Evolutionary conservation across 2,888 invertebrate species (phyloP).

Genomic region (Morinoia aosen): DNA sequence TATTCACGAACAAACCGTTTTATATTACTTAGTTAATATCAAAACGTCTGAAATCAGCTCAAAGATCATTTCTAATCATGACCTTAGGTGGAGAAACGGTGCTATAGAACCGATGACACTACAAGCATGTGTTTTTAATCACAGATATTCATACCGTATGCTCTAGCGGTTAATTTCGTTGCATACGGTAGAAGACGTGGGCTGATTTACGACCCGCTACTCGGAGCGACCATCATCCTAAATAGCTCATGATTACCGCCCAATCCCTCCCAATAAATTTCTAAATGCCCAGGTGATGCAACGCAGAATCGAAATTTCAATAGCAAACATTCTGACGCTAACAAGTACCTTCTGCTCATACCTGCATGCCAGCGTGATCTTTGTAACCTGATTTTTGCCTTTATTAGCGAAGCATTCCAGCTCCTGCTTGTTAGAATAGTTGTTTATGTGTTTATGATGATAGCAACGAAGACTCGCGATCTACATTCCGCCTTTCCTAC

Average conservation of each 20-base stretch:
- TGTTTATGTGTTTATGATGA: background rate
- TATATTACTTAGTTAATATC: too few relatives aligned
- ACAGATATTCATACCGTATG: background rate
- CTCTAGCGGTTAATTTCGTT: background rate
- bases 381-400: slow-evolving; percentile 6
- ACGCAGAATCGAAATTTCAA: background rate
- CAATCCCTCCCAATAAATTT: background rate
- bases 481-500: background rate
- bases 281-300: background rate
- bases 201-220: background rate
- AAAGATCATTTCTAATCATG: too few relatives aligned
- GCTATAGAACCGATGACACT: too few relatives aligned
- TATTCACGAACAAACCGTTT: too few relatives aligned
- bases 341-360: background rate
- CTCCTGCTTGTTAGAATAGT: background rate
- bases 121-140: too few relatives aligned
- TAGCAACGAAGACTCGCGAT: background rate
- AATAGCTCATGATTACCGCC: background rate
- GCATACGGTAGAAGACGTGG: background rate
- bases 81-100: too few relatives aligned
- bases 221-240: background rate
- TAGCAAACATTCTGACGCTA: background rate
- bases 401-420: background rate
- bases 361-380: background rate
- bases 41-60: too few relatives aligned